Conservation (phyloP, 2,888 invertebrate genomes). For the Pelosia muscerda region DNA sequence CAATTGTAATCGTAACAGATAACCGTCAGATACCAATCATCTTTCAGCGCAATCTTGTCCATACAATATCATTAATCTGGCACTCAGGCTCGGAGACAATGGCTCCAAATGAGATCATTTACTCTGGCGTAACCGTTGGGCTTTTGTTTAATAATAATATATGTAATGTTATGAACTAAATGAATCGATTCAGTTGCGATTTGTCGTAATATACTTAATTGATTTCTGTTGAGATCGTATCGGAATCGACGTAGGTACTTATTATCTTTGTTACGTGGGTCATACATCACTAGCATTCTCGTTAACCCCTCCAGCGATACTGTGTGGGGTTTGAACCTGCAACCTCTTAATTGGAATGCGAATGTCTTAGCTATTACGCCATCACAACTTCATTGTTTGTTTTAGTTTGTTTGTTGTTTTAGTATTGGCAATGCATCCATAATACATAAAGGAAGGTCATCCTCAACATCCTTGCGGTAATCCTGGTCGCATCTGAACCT, state of each 20-base stretch:
- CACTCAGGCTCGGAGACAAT: conserved; percentile 71
- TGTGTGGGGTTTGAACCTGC: background rate
- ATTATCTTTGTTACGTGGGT: background rate
- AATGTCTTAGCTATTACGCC: background rate
- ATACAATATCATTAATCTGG: conserved; percentile 69
- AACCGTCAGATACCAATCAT: conserved; percentile 63
- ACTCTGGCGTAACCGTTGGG: conserved; percentile 55
- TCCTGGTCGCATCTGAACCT: too few species aligned
- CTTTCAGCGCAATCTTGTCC: conserved; percentile 51
- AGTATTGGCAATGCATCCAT: background rate
- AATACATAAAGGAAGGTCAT: too few species aligned
- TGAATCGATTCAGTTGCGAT: conserved; percentile 20
- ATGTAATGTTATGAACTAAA: conserved; percentile 25
- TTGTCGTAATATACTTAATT: conserved; percentile 28
- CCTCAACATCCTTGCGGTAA: too few species aligned
- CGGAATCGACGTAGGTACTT: background rate
- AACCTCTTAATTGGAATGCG: background rate
- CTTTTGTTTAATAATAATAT: conserved; percentile 51
- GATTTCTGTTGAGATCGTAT: conserved; percentile 21
- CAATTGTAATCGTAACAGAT: conserved; percentile 55
- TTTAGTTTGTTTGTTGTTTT: too few species aligned
- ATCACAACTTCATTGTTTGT: background rate
- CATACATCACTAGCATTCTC: conserved; percentile 3
- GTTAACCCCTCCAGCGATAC: background rate
- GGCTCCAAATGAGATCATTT: conserved; percentile 76